These are phyloP conservation scores for Pleuronectes platessa DNA, from an alignment of 2,113 vertebrate genomes.

Conservation along the genomic window DNA sequence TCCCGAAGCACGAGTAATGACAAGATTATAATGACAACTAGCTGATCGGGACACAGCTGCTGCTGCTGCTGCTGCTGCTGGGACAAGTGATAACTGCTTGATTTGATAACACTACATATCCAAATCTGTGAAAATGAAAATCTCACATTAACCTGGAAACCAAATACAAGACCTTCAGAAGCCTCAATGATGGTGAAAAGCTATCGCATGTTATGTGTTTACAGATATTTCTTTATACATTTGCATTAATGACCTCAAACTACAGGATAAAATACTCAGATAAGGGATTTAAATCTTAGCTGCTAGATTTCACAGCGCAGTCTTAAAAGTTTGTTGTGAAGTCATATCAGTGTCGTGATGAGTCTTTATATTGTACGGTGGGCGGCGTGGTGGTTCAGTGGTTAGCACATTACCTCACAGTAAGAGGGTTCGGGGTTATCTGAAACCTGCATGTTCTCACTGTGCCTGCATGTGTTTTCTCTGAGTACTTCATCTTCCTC, in stretches of 20 bases:
- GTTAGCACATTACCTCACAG: too few species aligned
- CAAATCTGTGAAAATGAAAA: neutral
- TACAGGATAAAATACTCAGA: too few species aligned
- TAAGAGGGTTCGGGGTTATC: too few species aligned
- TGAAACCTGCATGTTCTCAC: too few species aligned
- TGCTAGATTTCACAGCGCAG: neutral
- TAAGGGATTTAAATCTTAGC: neutral
- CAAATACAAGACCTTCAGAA: neutral
- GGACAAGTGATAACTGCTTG: neutral
- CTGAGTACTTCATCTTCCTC: too few species aligned
- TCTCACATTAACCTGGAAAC: neutral
- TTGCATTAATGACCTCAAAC: too few species aligned
- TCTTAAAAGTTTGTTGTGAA: neutral
- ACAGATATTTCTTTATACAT: neutral
- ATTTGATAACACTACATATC: neutral
- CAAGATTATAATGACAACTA: slow-evolving; percentile 59
- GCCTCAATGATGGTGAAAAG: neutral
- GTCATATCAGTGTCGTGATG: too few species aligned
- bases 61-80: neutral
- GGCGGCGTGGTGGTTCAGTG: too few species aligned
- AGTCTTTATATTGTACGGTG: too few species aligned
- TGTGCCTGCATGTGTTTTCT: too few species aligned
- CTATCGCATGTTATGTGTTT: neutral
- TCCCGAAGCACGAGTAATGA: slow-evolving; percentile 57
- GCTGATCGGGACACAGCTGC: slow-evolving; percentile 31